Conservation (phyloP, 2,888 invertebrate genomes). For the Drosophila sordidapex region DNA sequence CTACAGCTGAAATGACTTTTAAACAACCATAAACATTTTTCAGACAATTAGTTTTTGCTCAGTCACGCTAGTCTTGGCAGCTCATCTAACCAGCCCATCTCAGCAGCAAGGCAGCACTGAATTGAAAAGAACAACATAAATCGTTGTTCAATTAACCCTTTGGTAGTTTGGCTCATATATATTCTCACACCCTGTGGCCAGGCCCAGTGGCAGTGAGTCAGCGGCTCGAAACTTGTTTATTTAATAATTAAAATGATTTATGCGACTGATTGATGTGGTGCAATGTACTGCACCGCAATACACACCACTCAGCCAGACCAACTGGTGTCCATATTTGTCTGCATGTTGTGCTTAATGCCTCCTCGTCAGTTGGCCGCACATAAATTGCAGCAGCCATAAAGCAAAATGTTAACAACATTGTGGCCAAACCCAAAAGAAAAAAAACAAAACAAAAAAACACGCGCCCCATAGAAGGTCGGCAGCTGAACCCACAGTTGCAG, state of each 20-base stretch:
- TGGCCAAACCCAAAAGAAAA: conserved; percentile 37
- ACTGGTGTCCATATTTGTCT: conserved; percentile 65
- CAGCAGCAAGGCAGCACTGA: neutral
- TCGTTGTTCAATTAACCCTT: conserved; percentile 68
- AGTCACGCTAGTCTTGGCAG: conserved; percentile 4
- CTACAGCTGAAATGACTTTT: neutral
- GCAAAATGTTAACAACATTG: conserved; percentile 69
- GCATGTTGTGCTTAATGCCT: conserved; percentile 70
- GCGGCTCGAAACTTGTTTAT: conserved; percentile 64
- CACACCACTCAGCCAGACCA: conserved; percentile 44
- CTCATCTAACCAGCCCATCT: conserved; percentile 18
- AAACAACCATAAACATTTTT: neutral
- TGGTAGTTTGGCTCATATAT: conserved; percentile 45
- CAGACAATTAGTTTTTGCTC: neutral
- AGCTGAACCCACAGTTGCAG: conserved; percentile 39
- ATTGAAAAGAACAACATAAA: conserved; percentile 10
- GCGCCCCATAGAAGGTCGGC: conserved; percentile 55
- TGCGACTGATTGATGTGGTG: conserved; percentile 76
- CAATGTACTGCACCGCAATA: conserved; percentile 40
- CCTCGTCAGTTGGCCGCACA: conserved; percentile 44
- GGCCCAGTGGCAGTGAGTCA: conserved; percentile 50
- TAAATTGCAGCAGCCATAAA: conserved; percentile 65
- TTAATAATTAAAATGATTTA: conserved; percentile 81
- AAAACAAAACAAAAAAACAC: neutral
- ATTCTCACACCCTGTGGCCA: conserved; percentile 60